These are phyloP conservation scores for Trypoxylon attenuatum DNA, from an alignment of 2,888 invertebrate genomes.

Conservation along the genomic window DNA sequence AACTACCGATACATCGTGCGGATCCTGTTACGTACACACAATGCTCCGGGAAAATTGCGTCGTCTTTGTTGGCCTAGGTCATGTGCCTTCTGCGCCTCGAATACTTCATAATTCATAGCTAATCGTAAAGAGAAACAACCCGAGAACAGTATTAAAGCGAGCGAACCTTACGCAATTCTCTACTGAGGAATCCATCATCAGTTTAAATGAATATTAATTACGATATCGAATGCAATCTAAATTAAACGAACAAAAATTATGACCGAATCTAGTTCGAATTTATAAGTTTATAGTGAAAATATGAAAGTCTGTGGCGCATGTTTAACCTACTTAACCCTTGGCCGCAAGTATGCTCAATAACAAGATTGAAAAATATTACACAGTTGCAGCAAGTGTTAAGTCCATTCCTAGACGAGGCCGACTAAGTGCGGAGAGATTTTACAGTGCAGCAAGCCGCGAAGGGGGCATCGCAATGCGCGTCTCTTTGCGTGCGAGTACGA, in stretches of 20 bases:
- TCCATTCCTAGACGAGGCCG: conserved; percentile 72
- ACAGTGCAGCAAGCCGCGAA: conserved; percentile 40
- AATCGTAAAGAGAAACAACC: no score
- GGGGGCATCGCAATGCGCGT: conserved; percentile 13
- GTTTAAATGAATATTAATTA: no score
- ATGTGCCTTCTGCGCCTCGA: conserved; percentile 8
- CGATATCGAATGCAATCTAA: no score
- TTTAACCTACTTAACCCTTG: conserved; percentile 42
- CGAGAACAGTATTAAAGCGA: no score
- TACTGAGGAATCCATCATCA: no score
- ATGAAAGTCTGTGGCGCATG: no score
- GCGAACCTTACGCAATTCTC: no score
- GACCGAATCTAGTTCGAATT: no score
- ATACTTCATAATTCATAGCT: no score
- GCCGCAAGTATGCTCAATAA: conserved; percentile 43
- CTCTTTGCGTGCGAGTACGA: conserved; percentile 4
- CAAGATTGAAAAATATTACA: conserved; percentile 63
- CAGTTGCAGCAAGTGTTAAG: conserved; percentile 62
- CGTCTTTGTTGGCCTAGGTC: conserved; percentile 22
- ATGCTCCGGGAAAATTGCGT: conserved; percentile 19
- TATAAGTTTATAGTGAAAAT: no score
- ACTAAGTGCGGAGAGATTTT: conserved; percentile 61
- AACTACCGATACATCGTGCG: not conserved
- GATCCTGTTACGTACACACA: conserved; percentile 3
- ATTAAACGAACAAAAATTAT: no score